Conservation (phyloP, 2,888 invertebrate species). For the Tenthredo scrophulariae region DNA sequence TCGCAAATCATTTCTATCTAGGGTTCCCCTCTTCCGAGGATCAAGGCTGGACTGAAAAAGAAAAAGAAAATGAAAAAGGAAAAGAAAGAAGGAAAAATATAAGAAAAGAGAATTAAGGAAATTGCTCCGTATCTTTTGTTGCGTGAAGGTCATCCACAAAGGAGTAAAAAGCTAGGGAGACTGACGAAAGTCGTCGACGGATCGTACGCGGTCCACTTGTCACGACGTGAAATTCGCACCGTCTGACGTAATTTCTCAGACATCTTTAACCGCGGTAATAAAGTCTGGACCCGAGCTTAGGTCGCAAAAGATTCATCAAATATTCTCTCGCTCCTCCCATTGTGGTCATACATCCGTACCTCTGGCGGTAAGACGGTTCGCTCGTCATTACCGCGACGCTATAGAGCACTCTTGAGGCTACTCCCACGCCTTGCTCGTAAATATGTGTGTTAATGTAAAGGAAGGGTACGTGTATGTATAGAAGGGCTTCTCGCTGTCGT, state of each 20-base stretch:
- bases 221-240: neutral
- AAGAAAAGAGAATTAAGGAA: neutral
- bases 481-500: neutral
- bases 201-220: neutral
- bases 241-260: conserved; percentile 3
- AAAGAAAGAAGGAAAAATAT: neutral
- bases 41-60: neutral
- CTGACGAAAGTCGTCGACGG: neutral
- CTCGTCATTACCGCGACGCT: conserved; percentile 13
- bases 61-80: neutral
- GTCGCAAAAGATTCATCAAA: conserved; percentile 20
- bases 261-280: neutral
- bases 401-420: conserved; percentile 10
- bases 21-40: neutral
- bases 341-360: conserved; percentile 35
- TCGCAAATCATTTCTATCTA: neutral
- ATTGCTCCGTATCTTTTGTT: neutral
- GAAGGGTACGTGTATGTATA: neutral
- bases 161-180: neutral
- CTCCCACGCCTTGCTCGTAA: conserved; percentile 29
- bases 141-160: neutral
- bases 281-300: neutral
- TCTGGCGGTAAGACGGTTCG: conserved; percentile 18
- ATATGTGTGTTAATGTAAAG: conserved; percentile 13
- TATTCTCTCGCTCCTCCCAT: neutral